Conservation (phyloP, 2,113 vertebrate genomes). For the Onychostruthus taczanowskii region DNA sequence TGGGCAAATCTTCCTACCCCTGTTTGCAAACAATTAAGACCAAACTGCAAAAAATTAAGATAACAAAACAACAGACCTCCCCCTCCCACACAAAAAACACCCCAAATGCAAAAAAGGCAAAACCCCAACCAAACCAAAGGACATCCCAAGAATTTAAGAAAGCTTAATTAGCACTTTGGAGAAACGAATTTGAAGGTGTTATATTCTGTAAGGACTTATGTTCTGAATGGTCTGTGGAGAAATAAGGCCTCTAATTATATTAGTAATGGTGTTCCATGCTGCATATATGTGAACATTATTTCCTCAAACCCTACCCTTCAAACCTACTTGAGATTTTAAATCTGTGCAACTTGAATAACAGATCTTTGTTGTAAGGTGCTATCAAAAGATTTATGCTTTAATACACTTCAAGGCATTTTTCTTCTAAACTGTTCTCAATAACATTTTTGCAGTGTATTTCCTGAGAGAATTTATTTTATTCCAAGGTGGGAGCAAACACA, state of each 20-base stretch:
- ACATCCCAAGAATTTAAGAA: background rate
- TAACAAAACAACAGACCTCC: background rate
- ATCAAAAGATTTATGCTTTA: background rate
- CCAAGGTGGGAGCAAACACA: background rate
- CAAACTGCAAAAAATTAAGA: background rate
- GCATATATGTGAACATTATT: background rate
- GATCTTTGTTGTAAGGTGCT: background rate
- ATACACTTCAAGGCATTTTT: background rate
- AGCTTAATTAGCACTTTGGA: background rate
- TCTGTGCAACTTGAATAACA: background rate
- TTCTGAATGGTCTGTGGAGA: background rate
- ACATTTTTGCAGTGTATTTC: background rate
- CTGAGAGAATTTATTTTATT: background rate
- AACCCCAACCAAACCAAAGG: background rate
- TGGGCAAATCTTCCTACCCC: background rate
- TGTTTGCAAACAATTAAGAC: background rate
- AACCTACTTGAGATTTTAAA: background rate
- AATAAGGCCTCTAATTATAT: background rate
- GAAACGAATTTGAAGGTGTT: background rate
- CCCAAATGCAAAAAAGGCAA: background rate
- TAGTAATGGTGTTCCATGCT: background rate
- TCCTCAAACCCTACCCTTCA: background rate
- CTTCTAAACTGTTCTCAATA: background rate
- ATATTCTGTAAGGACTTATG: background rate
- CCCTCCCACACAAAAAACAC: accelerated